phyloP scores from a whole-genome alignment of 92 coral and sea anemone genomes.

The Scolanthus callimorphus region DNA sequence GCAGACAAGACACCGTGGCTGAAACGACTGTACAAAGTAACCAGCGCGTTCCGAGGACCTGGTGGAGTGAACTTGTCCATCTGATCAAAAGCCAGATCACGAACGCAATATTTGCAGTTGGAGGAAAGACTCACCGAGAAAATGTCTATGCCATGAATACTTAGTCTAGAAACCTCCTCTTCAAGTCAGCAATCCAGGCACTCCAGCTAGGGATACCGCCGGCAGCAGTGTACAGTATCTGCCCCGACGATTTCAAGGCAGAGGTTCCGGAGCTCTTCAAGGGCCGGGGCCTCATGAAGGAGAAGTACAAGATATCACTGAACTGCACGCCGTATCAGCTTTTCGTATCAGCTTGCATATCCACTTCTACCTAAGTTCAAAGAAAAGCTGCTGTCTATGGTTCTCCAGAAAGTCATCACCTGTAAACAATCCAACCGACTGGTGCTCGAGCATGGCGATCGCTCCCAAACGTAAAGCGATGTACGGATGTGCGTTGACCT shows the following conservation, averaged over 20 bases:
- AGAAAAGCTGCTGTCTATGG: slow-evolving; percentile 28
- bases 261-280: slow-evolving; percentile 35
- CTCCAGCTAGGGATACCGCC: slow-evolving; percentile 20
- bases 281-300: slow-evolving; percentile 45
- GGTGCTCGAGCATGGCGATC: slow-evolving; percentile 49
- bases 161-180: slow-evolving; percentile 24
- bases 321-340: no score
- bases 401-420: slow-evolving; percentile 23
- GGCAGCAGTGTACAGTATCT: slow-evolving; percentile 11
- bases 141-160: slow-evolving; percentile 36
- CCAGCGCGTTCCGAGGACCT: slow-evolving; percentile 29
- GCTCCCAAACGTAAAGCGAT: slow-evolving; percentile 29
- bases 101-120: slow-evolving; percentile 12
- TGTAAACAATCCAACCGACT: slow-evolving; percentile 37
- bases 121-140: slow-evolving; percentile 24
- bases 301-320: slow-evolving; percentile 28
- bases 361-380: slow-evolving; percentile 40
- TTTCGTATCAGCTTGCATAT: no score
- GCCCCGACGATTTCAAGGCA: slow-evolving; percentile 42
- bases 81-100: slow-evolving; percentile 30
- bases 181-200: slow-evolving; percentile 37
- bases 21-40: slow-evolving; percentile 15
- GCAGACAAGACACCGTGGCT: slow-evolving; percentile 20
- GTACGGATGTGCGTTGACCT: slow-evolving; percentile 41
- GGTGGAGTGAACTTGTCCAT: slow-evolving; percentile 31